Conservation (phyloP, 2,888 invertebrate species). For the Leptogaster cylindrica region DNA sequence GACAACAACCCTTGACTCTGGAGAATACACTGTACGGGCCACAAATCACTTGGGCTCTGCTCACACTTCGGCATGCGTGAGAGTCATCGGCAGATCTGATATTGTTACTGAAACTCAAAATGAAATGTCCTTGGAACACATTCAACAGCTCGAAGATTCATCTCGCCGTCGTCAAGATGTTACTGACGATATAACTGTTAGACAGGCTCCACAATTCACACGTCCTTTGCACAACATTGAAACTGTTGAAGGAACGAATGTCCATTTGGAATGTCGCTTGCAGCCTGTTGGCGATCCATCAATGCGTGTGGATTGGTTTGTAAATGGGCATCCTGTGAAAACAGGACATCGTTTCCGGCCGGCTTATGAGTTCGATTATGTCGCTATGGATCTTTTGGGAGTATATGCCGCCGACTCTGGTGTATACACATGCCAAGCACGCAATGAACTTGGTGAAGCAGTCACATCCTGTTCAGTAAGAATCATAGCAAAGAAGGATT, state of each 20-base stretch:
- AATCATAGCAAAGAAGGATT: slow-evolving; percentile 86
- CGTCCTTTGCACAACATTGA: slow-evolving; percentile 87
- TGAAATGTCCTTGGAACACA: slow-evolving; percentile 90
- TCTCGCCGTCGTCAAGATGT: slow-evolving; percentile 73
- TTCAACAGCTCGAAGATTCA: slow-evolving; percentile 85
- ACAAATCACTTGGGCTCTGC: slow-evolving; percentile 93
- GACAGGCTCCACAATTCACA: slow-evolving; percentile 87
- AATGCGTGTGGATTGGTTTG: slow-evolving; percentile 95
- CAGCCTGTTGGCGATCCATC: slow-evolving; percentile 91
- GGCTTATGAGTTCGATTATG: slow-evolving; percentile 96
- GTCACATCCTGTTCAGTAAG: slow-evolving; percentile 90
- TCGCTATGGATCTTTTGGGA: slow-evolving; percentile 92
- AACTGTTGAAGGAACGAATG: slow-evolving; percentile 88
- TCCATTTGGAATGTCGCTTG: slow-evolving; percentile 88
- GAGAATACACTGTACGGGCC: slow-evolving; percentile 93
- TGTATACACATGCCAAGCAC: slow-evolving; percentile 93
- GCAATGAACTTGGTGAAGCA: slow-evolving; percentile 93
- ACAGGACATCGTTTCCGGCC: slow-evolving; percentile 94
- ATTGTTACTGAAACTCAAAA: slow-evolving; percentile 89
- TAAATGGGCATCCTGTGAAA: slow-evolving; percentile 90
- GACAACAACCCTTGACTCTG: slow-evolving; percentile 91
- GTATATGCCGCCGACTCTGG: slow-evolving; percentile 98
- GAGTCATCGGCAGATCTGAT: slow-evolving; percentile 81
- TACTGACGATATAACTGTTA: slow-evolving; percentile 81
- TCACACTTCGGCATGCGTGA: slow-evolving; percentile 88